Evolutionary conservation across 2,113 vertebrate species (phyloP), one percentile per base, ranked within the genome.

Genomic region (Phylloscopus trochiloides): DNA sequence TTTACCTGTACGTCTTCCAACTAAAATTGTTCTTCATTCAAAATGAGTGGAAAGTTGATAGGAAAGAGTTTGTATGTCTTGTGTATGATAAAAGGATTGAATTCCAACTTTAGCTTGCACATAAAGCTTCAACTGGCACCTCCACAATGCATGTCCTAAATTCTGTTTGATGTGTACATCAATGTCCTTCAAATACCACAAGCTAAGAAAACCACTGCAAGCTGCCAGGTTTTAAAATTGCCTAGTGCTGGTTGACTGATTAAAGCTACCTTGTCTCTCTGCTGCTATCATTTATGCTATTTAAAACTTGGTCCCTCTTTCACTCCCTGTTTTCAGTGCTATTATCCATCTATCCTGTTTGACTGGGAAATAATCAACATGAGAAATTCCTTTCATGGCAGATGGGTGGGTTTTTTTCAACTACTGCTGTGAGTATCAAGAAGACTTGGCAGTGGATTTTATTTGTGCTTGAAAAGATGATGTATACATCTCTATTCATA

Each of bases 91-190:
- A 96, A 93, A 77, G 38, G 38, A 66, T 70, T 86, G 75, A 93
- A 88, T 73, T 78, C 74, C 24, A 96, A 32, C 42, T 91, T 92
- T 54, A 94, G 47, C 38, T 93, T 80, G 42, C 36, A 36, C 70
- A 54, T 58, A 75, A 88, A 90, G 58, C 71, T 71, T 88, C 67
- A 70, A 9, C 66, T 88, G 87, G 62, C 70, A 86, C 73, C 76
- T 95, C 57, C n/a, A 74, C 52, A 62, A 58, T 58, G 21, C 8
- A 2, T 59, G 42, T 71, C 62, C 58, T 70, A 25, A 90, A 93
- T 97, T 95, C 81, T 95, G 38, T 94, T 94, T 94, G 90, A 94
- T 90, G 59, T 95, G 55, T 76, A 73, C 91, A 94, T 94, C 92
- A 87, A 67, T 73, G 85, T 94, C 85, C 85, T 96, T 94, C 94